Percentiles rank a stretch among this genome's conserved stretches.
Evolutionary conservation across 2,113 vertebrate species (phyloP).

Genomic region (Brevimyrus niger): DNA sequence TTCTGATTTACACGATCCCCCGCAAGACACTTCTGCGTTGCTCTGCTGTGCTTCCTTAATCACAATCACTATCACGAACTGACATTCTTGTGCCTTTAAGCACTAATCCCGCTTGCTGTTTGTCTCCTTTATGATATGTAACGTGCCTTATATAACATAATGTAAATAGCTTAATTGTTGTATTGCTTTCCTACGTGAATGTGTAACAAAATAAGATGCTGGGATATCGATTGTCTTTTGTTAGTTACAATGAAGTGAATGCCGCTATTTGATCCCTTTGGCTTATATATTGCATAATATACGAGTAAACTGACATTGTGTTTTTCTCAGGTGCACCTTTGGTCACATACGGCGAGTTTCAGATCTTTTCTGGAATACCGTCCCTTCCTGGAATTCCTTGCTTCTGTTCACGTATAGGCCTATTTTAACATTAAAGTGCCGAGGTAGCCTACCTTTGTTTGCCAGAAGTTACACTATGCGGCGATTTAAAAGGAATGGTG

Average conservation of each 20-base stretch:
- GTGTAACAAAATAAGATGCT: not conserved
- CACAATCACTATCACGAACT: not conserved
- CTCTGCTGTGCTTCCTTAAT: not conserved
- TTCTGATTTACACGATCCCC: conserved; percentile 1
- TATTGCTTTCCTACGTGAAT: not conserved
- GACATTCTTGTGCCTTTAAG: not conserved
- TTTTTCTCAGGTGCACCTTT: not conserved
- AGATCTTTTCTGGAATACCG: not conserved
- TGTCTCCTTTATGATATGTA: not conserved
- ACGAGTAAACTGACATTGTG: not conserved
- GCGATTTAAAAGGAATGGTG: not conserved
- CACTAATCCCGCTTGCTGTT: not conserved
- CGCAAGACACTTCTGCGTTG: not conserved
- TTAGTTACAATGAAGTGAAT: not conserved
- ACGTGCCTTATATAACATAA: not conserved
- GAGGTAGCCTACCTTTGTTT: not conserved
- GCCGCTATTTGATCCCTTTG: not conserved
- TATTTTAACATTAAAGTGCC: not conserved
- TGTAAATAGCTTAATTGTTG: not conserved
- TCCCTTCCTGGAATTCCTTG: not conserved
- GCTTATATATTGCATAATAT: not conserved
- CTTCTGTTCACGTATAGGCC: not conserved
- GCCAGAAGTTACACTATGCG: not conserved
- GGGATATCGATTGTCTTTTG: not conserved
- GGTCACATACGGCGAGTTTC: not conserved